A percentile compares a stretch with the other conserved stretches of the same genome.
phyloP scores from a whole-genome alignment of 1,140 invertebrate genomes.

The Aphidius gifuensis region DNA sequence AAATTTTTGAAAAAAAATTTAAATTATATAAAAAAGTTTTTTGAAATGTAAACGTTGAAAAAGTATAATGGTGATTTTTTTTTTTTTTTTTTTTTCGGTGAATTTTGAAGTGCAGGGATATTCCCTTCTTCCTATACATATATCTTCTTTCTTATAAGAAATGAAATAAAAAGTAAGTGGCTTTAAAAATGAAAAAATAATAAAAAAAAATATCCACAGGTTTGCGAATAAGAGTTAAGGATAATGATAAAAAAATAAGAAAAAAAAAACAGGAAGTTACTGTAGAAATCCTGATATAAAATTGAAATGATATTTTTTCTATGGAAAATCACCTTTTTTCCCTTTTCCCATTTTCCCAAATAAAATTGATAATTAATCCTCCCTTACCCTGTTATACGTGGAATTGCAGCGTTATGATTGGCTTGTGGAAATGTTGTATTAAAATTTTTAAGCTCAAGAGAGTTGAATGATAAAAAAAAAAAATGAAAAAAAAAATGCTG shows the following conservation, averaged over 20 bases:
- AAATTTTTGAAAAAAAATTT: too few relatives aligned
- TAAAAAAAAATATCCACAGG: not conserved
- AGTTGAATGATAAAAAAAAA: slow-evolving; percentile 26
- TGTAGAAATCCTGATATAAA: slow-evolving; percentile 20
- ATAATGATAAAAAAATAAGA: slow-evolving; percentile 16
- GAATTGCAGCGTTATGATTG: slow-evolving; percentile 48
- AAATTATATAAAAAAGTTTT: too few relatives aligned
- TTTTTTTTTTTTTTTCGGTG: too few relatives aligned
- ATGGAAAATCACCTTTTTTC: slow-evolving; percentile 33
- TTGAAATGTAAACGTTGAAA: too few relatives aligned
- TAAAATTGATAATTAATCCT: too few relatives aligned
- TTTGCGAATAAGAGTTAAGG: too few relatives aligned
- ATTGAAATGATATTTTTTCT: slow-evolving; percentile 50
- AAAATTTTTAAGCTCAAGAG: not conserved
- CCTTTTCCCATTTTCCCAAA: too few relatives aligned
- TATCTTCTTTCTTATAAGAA: slow-evolving; percentile 16
- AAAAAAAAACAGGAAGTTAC: slow-evolving; percentile 24
- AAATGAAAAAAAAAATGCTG: slow-evolving; percentile 28
- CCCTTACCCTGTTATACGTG: slow-evolving; percentile 40
- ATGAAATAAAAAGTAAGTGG: slow-evolving; percentile 9
- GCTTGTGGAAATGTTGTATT: slow-evolving; percentile 34
- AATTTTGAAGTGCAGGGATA: not conserved
- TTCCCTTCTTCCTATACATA: slow-evolving; percentile 3
- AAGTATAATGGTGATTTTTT: too few relatives aligned
- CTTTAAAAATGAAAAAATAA: slow-evolving; percentile 5